Percentiles rank a stretch among this genome's conserved stretches.
Conservation (phyloP, 2,888 invertebrate genomes). For the Ernsta delagoae region DNA sequence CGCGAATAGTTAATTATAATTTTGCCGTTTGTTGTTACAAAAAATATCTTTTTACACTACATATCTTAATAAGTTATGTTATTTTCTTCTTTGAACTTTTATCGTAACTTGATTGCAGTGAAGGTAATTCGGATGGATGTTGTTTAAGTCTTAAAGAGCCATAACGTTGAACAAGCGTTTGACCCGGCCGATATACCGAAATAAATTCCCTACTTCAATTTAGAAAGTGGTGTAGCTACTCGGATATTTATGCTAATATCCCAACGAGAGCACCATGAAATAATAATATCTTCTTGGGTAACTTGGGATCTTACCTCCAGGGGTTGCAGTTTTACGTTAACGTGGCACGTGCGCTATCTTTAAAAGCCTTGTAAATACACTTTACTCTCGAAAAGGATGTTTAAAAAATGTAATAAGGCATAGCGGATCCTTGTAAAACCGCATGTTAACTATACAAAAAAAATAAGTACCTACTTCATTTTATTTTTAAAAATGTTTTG, state of each 20-base stretch:
- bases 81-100: conserved; percentile 8
- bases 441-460: no score
- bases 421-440: no score
- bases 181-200: conserved; percentile 31
- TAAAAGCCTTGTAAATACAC: conserved; percentile 34
- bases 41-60: no score
- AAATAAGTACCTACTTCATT: no score
- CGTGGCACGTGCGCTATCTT: conserved; percentile 37
- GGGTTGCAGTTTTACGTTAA: conserved; percentile 34
- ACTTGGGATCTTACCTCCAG: conserved; percentile 46
- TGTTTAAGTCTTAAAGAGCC: conserved; percentile 32
- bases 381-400: conserved; percentile 24
- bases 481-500: no score
- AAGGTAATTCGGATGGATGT: conserved; percentile 39
- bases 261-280: conserved; percentile 46
- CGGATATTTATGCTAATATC: conserved; percentile 52
- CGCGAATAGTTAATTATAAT: no score
- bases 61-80: not conserved
- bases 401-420: conserved; percentile 24
- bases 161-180: conserved; percentile 16
- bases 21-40: no score
- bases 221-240: conserved; percentile 46
- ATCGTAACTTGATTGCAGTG: conserved; percentile 14
- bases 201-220: conserved; percentile 46
- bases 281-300: conserved; percentile 49